Evolutionary conservation across 1,140 invertebrate genomes (phyloP).

Genomic region (Gonatopus flavifemur): DNA sequence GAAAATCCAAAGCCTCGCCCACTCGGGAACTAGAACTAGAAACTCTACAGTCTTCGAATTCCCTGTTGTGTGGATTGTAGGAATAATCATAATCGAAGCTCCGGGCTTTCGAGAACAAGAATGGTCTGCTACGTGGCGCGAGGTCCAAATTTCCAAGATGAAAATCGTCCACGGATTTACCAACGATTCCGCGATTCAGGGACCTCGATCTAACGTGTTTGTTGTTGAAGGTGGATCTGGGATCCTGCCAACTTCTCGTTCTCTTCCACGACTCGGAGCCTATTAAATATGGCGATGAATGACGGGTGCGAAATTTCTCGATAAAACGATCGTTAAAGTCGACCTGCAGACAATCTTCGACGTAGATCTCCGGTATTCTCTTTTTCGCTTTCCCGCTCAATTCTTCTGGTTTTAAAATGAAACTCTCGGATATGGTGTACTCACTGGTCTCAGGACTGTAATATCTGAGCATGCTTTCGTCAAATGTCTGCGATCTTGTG

Average conservation of each 20-base stretch:
- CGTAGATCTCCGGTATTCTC: conserved; percentile 50
- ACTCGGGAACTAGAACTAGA: too few species aligned
- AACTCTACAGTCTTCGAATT: too few species aligned
- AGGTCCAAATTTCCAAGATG: conserved; percentile 28
- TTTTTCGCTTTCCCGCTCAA: conserved; percentile 29
- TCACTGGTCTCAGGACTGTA: conserved; percentile 52
- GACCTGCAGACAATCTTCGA: conserved; percentile 49
- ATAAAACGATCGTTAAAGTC: conserved; percentile 45
- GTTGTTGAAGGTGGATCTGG: conserved; percentile 12
- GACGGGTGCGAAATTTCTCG: conserved; percentile 40
- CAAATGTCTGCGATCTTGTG: conserved; percentile 54
- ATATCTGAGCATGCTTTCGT: conserved; percentile 52
- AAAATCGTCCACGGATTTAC: conserved; percentile 14
- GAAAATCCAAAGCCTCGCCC: neutral
- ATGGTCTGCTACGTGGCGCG: conserved; percentile 35
- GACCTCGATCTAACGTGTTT: conserved; percentile 4
- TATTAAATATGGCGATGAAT: conserved; percentile 16
- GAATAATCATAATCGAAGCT: conserved; percentile 44
- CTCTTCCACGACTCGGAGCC: conserved; percentile 23
- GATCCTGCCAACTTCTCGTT: conserved; percentile 41
- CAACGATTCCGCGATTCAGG: neutral
- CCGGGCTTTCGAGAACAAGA: conserved; percentile 42
- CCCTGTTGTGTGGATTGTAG: too few species aligned
- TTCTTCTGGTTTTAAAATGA: conserved; percentile 42
- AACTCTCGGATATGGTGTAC: conserved; percentile 47